phyloP scores from a whole-genome alignment of 2,113 vertebrate species.

The Austrofundulus limnaeus region DNA sequence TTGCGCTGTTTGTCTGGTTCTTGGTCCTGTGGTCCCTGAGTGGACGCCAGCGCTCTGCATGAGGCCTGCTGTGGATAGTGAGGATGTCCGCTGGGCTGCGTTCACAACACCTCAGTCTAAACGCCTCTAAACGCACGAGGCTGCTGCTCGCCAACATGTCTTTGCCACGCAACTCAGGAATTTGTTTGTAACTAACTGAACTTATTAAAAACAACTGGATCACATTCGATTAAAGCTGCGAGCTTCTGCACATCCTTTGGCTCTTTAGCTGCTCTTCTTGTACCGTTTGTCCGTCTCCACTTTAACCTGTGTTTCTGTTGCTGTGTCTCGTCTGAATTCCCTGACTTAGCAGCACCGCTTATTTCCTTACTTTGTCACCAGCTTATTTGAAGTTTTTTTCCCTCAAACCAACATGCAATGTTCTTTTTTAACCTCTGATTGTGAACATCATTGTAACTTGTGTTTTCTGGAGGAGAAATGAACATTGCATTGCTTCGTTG shows the following conservation, averaged over 20 bases:
- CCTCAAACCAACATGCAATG: conserved; percentile 64
- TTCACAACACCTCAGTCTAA: conserved; percentile 13
- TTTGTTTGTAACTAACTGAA: conserved; percentile 26
- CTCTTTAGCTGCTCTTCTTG: conserved; percentile 7
- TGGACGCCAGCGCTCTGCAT: conserved; percentile 50
- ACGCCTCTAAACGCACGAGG: conserved; percentile 1
- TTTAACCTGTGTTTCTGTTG: conserved; percentile 32
- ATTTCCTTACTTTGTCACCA: conserved; percentile 59
- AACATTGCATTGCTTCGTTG: conserved; percentile 78
- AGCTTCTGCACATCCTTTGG: neutral
- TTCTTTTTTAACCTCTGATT: conserved; percentile 76
- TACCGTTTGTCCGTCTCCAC: conserved; percentile 2
- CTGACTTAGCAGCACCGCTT: conserved; percentile 34
- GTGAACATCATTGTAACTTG: conserved; percentile 5
- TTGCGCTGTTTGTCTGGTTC: conserved; percentile 28
- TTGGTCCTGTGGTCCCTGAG: conserved; percentile 14
- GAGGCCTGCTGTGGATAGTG: conserved; percentile 28
- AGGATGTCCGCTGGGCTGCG: neutral
- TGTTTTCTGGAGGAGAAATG: conserved; percentile 77
- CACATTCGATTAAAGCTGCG: neutral
- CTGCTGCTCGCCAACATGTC: conserved; percentile 27
- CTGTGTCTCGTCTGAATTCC: conserved; percentile 66
- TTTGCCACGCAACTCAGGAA: neutral
- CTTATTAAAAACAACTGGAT: neutral
- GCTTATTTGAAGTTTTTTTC: conserved; percentile 43